phyloP scores from a whole-genome alignment of 2,113 vertebrate genomes.

The Galbula dea region DNA sequence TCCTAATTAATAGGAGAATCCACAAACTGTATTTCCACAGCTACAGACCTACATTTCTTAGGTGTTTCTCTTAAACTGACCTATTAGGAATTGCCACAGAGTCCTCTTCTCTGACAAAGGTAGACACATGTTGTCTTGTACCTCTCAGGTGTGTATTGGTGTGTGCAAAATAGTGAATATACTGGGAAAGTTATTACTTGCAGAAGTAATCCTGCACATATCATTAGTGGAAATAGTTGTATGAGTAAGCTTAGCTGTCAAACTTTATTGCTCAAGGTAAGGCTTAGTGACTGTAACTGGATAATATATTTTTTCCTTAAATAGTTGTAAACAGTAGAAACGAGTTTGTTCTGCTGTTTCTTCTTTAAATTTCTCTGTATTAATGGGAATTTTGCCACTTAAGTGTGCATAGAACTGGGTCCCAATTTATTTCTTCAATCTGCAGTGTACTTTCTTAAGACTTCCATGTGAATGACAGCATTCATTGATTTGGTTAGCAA shows the following conservation, averaged over 20 bases:
- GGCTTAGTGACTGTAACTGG: background rate
- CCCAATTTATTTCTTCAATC: background rate
- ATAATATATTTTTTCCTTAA: background rate
- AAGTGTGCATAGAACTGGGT: background rate
- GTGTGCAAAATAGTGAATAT: background rate
- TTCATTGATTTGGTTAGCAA: background rate
- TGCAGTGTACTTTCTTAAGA: background rate
- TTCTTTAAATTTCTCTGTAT: background rate
- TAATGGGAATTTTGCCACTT: background rate
- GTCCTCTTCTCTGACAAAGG: background rate
- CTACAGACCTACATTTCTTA: background rate
- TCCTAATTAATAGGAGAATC: background rate
- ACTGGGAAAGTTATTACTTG: background rate
- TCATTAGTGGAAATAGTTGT: background rate
- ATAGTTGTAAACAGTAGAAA: background rate
- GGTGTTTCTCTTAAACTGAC: accelerated
- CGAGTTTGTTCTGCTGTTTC: background rate
- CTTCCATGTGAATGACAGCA: background rate
- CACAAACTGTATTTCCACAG: background rate
- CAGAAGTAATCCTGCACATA: background rate
- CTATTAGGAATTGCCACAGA: background rate
- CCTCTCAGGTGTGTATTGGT: background rate
- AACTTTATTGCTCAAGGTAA: background rate
- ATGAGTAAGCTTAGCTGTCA: background rate
- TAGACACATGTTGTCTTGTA: background rate